Base-by-base conservation (phyloP, 2,888 invertebrate genomes). In the Dicyrtomina minuta region DNA sequence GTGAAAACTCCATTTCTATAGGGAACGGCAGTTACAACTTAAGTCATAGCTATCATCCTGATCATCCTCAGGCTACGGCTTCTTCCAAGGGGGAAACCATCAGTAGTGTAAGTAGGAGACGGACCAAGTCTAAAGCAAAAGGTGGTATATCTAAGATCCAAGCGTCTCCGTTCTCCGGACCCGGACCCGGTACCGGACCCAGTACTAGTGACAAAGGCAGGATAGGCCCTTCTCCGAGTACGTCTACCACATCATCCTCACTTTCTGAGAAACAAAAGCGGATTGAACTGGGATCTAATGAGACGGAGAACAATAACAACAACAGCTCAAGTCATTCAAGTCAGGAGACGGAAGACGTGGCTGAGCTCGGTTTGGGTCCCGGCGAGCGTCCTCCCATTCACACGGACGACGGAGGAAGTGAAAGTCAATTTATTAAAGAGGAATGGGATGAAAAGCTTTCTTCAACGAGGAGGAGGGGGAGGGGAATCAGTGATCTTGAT, bases 241-340 rank as follows among this genome's bases (percentile, higher is more conserved):
- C 33, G 33, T 33, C 33, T 3, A 27, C 62, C 49, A 22, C 15
- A 22, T 55, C 65, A 26, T 65, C 43, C 55, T 65, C 65, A 56
- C 13, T 33, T 33, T 33, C 13, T 15, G 56, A 39, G 15, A 49
- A 66, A 55, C 65, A 55, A 60, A 70, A 51, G 65, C 43, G 12
- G 51, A 33, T 22, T 20, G 60, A 61, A 20, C 33, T 33, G 4
- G 8, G 33, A 33, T 53, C 61, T 55, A 60, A 65, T 65, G 65
- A 65, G 65, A 55, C 43, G 15, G 65, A 65, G 65, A 65, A 65
- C 65, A 65, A 55, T 65, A 65, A 65, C 56, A 65, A 64, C 64
- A 64, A 53, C 49, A 26, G 20, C 49, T 51, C 17, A 27, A 33
- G 44, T 39, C 46, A 24, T 33, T 33, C 33, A 49, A 43, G 49